phyloP scores from a whole-genome alignment of 2,113 vertebrate species.

The Brienomyrus brachyistius region DNA sequence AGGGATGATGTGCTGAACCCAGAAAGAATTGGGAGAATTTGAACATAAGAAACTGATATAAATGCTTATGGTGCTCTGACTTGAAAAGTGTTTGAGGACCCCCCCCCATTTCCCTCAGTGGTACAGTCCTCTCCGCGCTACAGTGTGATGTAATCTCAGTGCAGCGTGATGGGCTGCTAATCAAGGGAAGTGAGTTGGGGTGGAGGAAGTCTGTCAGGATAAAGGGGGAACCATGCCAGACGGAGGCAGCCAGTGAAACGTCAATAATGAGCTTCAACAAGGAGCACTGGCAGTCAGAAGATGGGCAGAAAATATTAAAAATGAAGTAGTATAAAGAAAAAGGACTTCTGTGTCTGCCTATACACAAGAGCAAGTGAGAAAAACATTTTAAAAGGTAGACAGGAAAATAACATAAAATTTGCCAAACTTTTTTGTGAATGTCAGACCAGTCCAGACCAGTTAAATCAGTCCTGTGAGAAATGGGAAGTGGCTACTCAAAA shows the following conservation, averaged over 20 bases:
- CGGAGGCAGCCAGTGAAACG: background rate
- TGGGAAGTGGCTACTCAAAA: background rate
- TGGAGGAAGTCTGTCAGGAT: conserved; percentile 5
- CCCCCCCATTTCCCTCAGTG: background rate
- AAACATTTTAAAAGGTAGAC: background rate
- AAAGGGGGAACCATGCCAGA: background rate
- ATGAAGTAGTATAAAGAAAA: background rate
- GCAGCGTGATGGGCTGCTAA: conserved; percentile 2
- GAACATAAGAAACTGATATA: background rate
- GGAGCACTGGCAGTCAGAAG: background rate
- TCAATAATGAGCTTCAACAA: background rate
- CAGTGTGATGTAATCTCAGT: background rate
- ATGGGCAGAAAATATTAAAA: background rate
- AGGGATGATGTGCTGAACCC: background rate
- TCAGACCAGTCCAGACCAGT: background rate
- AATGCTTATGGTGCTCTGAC: background rate
- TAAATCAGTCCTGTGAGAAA: background rate
- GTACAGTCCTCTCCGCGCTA: background rate
- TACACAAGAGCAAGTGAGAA: background rate
- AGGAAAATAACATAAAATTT: background rate
- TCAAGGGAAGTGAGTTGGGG: background rate
- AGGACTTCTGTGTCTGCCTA: background rate
- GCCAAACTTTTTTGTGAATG: background rate
- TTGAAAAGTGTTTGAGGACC: background rate
- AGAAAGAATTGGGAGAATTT: background rate